Percentiles rank a stretch among this genome's conserved stretches.
phyloP scores from a whole-genome alignment of 2,888 invertebrate species.

The Mythimna ferrago region DNA sequence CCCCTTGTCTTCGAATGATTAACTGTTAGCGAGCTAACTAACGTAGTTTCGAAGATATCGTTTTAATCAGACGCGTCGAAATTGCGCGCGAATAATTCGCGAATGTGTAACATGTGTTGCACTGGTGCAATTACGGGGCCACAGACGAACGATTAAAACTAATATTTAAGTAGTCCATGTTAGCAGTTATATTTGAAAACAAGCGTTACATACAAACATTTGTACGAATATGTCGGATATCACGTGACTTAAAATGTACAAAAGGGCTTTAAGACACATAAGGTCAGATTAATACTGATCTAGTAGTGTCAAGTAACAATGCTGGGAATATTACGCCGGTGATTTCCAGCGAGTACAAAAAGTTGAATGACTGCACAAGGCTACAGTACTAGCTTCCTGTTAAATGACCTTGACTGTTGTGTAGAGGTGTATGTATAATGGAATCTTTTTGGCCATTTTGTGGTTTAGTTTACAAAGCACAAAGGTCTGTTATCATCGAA shows the following conservation, averaged over 20 bases:
- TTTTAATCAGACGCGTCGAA: too few relatives aligned
- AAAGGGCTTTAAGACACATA: slow-evolving; percentile 3
- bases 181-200: slow-evolving; percentile 2
- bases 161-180: neutral
- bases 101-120: too few relatives aligned
- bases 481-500: slow-evolving; percentile 14
- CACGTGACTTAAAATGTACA: neutral
- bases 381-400: slow-evolving; percentile 67
- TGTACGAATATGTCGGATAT: neutral
- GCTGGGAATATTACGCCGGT: slow-evolving; percentile 22
- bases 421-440: slow-evolving; percentile 58
- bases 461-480: slow-evolving; percentile 6
- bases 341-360: slow-evolving; percentile 59
- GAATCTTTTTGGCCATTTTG: slow-evolving; percentile 30
- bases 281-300: slow-evolving; percentile 29
- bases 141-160: too few relatives aligned
- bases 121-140: too few relatives aligned
- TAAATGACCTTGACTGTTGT: slow-evolving; percentile 65
- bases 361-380: slow-evolving; percentile 74
- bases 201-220: neutral
- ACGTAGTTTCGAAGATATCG: too few relatives aligned
- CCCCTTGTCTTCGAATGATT: too few relatives aligned
- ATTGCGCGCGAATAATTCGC: too few relatives aligned
- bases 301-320: slow-evolving; percentile 32
- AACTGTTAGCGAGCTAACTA: too few relatives aligned